Base-by-base conservation (phyloP, 2,113 vertebrate species). In the Nerophis ophidion region DNA sequence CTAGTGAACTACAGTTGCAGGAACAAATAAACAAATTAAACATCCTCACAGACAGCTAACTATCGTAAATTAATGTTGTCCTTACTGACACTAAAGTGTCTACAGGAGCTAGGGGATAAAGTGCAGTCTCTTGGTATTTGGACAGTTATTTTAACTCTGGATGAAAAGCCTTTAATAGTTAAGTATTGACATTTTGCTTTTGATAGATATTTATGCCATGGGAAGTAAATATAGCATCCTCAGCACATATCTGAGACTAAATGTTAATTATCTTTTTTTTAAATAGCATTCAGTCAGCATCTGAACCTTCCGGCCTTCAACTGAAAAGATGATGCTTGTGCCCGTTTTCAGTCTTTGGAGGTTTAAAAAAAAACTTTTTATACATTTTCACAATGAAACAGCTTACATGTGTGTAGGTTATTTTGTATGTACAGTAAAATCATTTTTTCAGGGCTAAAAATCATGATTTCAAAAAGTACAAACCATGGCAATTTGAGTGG, bases 101-200 rank as follows among this genome's bases (percentile, higher is more conserved):
- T 77, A 82, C 26, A 14, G 17, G 48, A 56, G 47, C 44, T 61
- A 60, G 1, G 46, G 4, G 13, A 55, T 33, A 55, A 60, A 65
- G 45, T 71, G 60, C 63, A 71, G 77, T 76, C 72, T 68, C 19
- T n/a, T 53, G 45, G 58, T 64, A 66, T 76, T 50, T 60, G 48
- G 50, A 65, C 36, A 68, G 6, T 34, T 14, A 7, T 47, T 67
- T 55, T 49, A 48, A 45, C 54, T 63, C 38, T 50, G 48, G 11
- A 44, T 40, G 7, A 42, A 56, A 10, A 56, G 8, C n/a, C 38
- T n/a, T 26, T 9, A 34, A 7, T 35, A 26, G 10, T 62, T 57
- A 61, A 59, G 19, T 57, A 19, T 38, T 63, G 26, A 63, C 48
- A 52, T 63, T 57, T 33, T 63, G 5, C 1, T 60, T 60, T 55